phyloP scores from a whole-genome alignment of 2,797 vertebrate species.

The Protonibea diacanthus region DNA sequence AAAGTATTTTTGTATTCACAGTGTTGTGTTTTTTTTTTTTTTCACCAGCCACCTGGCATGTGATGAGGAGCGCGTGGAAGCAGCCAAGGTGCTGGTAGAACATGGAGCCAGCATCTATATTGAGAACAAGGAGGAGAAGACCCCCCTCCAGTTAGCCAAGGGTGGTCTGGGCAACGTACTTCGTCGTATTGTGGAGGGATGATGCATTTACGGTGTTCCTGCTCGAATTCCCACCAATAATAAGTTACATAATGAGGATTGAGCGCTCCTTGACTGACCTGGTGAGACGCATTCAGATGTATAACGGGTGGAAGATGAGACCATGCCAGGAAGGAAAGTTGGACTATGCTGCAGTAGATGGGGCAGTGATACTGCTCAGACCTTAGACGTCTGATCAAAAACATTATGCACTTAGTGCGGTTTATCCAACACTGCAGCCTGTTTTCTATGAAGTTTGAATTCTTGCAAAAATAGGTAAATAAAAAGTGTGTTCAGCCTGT shows the following conservation, averaged over 20 bases:
- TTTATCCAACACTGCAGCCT: conserved; percentile 13
- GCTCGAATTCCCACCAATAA: conserved; percentile 10
- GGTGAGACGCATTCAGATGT: conserved; percentile 15
- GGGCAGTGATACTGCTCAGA: conserved; percentile 17
- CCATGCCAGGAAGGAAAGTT: background rate
- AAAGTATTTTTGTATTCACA: background rate
- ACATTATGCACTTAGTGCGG: conserved; percentile 8
- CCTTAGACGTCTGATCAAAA: conserved; percentile 26
- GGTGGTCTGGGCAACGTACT: conserved; percentile 89
- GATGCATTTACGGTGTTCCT: conserved; percentile 59
- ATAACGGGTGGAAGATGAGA: conserved; percentile 22
- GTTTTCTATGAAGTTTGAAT: conserved; percentile 55
- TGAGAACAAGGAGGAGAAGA: conserved; percentile 98
- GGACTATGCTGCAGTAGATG: conserved; percentile 17
- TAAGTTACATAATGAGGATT: conserved; percentile 25
- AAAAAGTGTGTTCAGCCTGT: conserved; percentile 44
- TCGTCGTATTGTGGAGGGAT: conserved; percentile 91
- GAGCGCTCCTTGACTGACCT: conserved; percentile 11
- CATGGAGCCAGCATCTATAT: conserved; percentile 97
- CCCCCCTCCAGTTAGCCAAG: conserved; percentile 94
- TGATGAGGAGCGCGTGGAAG: conserved; percentile 95
- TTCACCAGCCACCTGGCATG: conserved; percentile 94
- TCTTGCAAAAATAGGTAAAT: conserved; percentile 40
- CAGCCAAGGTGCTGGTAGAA: conserved; percentile 94
- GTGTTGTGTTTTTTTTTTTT: background rate